Evolutionary conservation across 2,113 vertebrate genomes (phyloP).

Genomic region (Sceloporus tristichus): DNA sequence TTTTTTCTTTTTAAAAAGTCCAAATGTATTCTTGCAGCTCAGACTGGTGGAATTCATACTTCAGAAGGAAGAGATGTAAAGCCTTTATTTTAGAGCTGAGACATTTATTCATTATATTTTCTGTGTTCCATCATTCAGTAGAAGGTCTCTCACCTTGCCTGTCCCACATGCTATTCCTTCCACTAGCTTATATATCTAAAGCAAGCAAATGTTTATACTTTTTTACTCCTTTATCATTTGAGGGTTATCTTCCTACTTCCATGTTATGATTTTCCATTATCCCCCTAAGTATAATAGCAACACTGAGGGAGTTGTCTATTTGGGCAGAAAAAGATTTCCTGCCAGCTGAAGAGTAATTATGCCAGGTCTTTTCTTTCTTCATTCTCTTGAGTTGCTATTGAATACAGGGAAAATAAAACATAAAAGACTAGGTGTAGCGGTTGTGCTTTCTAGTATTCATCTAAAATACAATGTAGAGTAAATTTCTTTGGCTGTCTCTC

Average conservation of each 20-base stretch:
- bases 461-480: not conserved
- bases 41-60: not conserved
- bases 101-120: not conserved
- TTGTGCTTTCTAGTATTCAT: not conserved
- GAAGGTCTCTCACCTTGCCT: not conserved
- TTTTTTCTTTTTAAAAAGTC: not conserved
- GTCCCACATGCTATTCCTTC: not conserved
- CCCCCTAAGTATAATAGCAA: not conserved
- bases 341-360: not conserved
- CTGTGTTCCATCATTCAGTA: conserved; percentile 2
- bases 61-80: not conserved
- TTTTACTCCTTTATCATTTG: conserved; percentile 2
- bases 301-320: not conserved
- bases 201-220: not conserved
- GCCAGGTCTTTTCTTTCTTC: not conserved
- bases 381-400: not conserved
- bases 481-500: not conserved
- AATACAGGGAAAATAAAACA: not conserved
- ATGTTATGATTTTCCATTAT: not conserved
- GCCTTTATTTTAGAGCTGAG: not conserved
- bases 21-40: not conserved
- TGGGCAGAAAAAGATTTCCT: not conserved
- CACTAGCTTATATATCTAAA: not conserved
- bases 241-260: not conserved
- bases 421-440: not conserved